These are phyloP conservation scores for Acipenser ruthenus DNA, from an alignment of 2,797 vertebrate species.

Conservation along the genomic window DNA sequence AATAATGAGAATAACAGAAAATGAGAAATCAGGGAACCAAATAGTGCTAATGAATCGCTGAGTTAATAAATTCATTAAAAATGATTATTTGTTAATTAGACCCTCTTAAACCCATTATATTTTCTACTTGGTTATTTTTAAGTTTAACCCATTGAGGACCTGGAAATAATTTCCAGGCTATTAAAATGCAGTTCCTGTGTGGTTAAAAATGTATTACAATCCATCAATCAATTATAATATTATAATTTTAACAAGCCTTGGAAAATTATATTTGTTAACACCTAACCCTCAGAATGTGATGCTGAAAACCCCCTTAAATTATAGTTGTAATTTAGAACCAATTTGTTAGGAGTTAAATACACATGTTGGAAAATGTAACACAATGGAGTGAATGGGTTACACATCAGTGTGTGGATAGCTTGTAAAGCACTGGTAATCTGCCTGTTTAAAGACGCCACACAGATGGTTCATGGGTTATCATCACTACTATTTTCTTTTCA, in stretches of 20 bases:
- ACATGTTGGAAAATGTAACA: too few species aligned
- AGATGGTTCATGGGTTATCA: too few species aligned
- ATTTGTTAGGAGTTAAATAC: too few species aligned
- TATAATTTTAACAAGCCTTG: slow-evolving; percentile 53
- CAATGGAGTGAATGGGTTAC: too few species aligned
- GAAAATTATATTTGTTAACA: slow-evolving; percentile 35
- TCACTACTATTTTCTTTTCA: too few species aligned
- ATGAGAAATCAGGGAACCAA: slow-evolving; percentile 65
- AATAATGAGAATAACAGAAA: slow-evolving; percentile 70
- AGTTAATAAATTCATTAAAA: slow-evolving; percentile 93
- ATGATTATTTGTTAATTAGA: slow-evolving; percentile 93
- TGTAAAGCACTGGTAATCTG: too few species aligned
- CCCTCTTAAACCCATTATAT: slow-evolving; percentile 82
- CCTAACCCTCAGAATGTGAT: too few species aligned
- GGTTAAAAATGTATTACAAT: slow-evolving; percentile 47
- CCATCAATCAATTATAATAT: slow-evolving; percentile 65
- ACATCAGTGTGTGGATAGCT: too few species aligned
- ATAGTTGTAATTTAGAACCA: too few species aligned
- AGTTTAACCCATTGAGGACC: slow-evolving; percentile 75
- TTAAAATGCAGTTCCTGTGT: slow-evolving; percentile 58
- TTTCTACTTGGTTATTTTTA: slow-evolving; percentile 81
- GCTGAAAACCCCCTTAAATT: too few species aligned
- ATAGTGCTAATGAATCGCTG: slow-evolving; percentile 86
- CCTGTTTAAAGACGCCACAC: too few species aligned
- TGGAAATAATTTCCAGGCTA: slow-evolving; percentile 57